A percentile compares a stretch with the other conserved stretches of the same genome.
These are phyloP conservation scores for Pteromalus puparum DNA, from an alignment of 1,140 invertebrate species.

Conservation along the genomic window DNA sequence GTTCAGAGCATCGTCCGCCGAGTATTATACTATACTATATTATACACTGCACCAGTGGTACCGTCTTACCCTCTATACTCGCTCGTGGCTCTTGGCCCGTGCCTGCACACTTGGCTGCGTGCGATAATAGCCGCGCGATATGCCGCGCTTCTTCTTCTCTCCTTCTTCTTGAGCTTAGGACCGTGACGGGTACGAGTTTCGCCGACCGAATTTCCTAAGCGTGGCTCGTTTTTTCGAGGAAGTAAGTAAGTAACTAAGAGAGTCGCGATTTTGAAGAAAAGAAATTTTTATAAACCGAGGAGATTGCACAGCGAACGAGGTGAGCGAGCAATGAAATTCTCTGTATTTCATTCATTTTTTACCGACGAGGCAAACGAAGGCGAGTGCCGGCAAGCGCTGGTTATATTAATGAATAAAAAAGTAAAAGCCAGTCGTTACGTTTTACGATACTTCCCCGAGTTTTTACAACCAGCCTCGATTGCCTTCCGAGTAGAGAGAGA, in stretches of 20 bases:
- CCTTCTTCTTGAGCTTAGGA: neutral
- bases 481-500: too few species aligned
- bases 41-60: neutral
- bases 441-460: constrained; percentile 8
- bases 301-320: too few species aligned
- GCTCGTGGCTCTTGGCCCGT: constrained; percentile 60
- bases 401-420: constrained; percentile 19
- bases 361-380: neutral
- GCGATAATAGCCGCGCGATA: constrained; percentile 66
- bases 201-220: neutral
- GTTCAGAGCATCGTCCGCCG: constrained; percentile 14
- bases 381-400: neutral
- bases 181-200: constrained; percentile 10
- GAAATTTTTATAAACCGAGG: too few species aligned
- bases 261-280: neutral
- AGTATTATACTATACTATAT: neutral
- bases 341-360: constrained; percentile 6
- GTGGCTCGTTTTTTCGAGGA: too few species aligned
- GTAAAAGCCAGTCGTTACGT: constrained; percentile 10
- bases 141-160: constrained; percentile 38
- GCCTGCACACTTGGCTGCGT: constrained; percentile 66
- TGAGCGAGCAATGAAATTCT: neutral
- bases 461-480: neutral
- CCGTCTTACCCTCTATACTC: too few species aligned
- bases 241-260: too few species aligned